Base-by-base conservation (phyloP, 2,113 vertebrate species). In the Sinosuthora webbiana region DNA sequence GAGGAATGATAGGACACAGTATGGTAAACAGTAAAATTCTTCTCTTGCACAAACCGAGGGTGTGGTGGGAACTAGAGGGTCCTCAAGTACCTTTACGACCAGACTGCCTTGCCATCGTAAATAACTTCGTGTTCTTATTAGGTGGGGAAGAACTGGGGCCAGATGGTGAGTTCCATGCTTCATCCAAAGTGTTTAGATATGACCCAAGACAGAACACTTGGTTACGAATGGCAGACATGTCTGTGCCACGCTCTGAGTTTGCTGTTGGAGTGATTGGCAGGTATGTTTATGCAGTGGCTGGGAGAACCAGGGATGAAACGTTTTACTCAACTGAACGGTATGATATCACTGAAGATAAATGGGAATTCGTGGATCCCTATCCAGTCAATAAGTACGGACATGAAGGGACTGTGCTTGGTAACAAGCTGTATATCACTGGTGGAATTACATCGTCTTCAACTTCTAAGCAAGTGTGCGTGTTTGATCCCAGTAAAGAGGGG, bases 11-110 rank as follows among this genome's bases (percentile, higher is more conserved):
- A 94, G 99, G 99, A 91, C 99, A 99, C 98, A 99, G 99, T 96
- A 99, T 99, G 99, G 99, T 99, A 94, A 99, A 99, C 97, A 99
- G 99, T 97, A 99, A 99, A 98, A 99, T 99, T 95, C 98, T 99
- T 80, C 98, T 99, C 62, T 97, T 99, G 95, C 99, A 99, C 98
- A 99, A 99, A 82, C 99, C 99, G 20, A 99, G 99, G 97, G 98
- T 99, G 94, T 99, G 99, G 99, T 99, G 99, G 99, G 99, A 99
- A 89, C 97, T 99, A 79, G 99, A 99, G 95, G 99, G 99, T 20
- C 99, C 99, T 68, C 99, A 99, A 98, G 99, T 99, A 92, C 99
- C 99, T 52, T 97, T 99, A 28, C 98, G 99, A 37, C 99, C 99
- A 3, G 99, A 99, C 97, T 99, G 99, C 95, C 98, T 99, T 94